Evolutionary conservation across 1,140 invertebrate species (phyloP).

Genomic region (Hyposmocoma kahamanoa): DNA sequence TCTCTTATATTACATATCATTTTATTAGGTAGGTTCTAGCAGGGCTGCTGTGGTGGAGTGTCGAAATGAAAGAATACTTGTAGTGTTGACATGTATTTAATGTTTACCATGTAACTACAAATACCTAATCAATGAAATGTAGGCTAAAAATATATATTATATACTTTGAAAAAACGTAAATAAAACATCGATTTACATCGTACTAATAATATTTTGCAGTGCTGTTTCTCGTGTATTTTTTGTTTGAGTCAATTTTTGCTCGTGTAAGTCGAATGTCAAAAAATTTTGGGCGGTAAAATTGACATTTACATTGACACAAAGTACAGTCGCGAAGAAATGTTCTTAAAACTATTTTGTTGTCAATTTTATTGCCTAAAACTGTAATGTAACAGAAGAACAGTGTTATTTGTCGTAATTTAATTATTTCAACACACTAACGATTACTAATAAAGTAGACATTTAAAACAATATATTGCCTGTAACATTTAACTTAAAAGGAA

Average conservation of each 20-base stretch:
- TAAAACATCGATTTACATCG: slow-evolving; percentile 46
- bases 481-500: slow-evolving; percentile 40
- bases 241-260: slow-evolving; percentile 1
- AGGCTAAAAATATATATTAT: slow-evolving; percentile 30
- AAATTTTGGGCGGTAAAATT: no score
- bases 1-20: not conserved
- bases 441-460: no score
- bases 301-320: no score
- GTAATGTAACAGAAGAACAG: no score
- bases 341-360: no score
- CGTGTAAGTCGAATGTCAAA: no score
- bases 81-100: slow-evolving; percentile 72
- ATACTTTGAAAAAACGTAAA: slow-evolving; percentile 34
- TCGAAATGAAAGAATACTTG: slow-evolving; percentile 66
- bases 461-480: no score
- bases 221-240: slow-evolving; percentile 27
- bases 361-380: no score
- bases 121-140: slow-evolving; percentile 59
- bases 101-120: slow-evolving; percentile 66
- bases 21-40: no score
- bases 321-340: no score
- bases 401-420: no score
- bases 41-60: slow-evolving; percentile 36
- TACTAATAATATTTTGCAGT: slow-evolving; percentile 46
- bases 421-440: no score